Base-by-base conservation (phyloP, 2,797 vertebrate species). In the Sebastes nivosus region DNA sequence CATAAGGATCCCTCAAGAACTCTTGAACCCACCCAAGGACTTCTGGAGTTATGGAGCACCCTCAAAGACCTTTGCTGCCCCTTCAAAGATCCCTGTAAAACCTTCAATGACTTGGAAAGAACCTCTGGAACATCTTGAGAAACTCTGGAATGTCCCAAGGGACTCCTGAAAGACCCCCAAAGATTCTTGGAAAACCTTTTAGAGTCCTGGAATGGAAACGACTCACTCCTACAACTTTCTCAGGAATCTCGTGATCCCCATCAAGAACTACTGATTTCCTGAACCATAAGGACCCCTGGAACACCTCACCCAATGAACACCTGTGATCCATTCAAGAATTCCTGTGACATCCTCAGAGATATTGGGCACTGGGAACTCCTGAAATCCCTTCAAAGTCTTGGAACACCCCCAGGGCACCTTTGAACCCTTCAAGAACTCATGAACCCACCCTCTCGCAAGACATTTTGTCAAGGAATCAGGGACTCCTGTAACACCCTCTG, bases 401-500 rank as follows among this genome's bases (percentile, higher is more conserved):
- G 42, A 46, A 46, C 42, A 46, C 14, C 42, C 14, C 14, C 6
- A 46, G 42, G 42, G 14, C 6, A 18, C 42, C 38, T 14, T 42
- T 42, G 38, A 42, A 14, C 0, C 38, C 38, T 42, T 42, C 38
- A 42, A 42, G 38, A 42, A 42, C 13, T 42, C 38, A 42, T 42
- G 38, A 42, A 42, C 38, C 38, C 38, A 42, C 38, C 38, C 38
- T 14, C 38, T 14, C 13, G 13, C 38, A 42, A 42, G 38, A 42
- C 13, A 14, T 42, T 42, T 42, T 42, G 13, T 42, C 38, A 14
- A 42, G 38, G 13, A 42, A 14, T 14, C 38, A 42, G 38, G 38
- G 0, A 50, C 46, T n/a, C 50, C 42, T 46, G 42, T 46, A 46
- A 46, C 42, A 46, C 42, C 42, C 6, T 0, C 42, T 0, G 42